Base-by-base conservation (phyloP, 2,113 vertebrate genomes). In the Caranx ignobilis region DNA sequence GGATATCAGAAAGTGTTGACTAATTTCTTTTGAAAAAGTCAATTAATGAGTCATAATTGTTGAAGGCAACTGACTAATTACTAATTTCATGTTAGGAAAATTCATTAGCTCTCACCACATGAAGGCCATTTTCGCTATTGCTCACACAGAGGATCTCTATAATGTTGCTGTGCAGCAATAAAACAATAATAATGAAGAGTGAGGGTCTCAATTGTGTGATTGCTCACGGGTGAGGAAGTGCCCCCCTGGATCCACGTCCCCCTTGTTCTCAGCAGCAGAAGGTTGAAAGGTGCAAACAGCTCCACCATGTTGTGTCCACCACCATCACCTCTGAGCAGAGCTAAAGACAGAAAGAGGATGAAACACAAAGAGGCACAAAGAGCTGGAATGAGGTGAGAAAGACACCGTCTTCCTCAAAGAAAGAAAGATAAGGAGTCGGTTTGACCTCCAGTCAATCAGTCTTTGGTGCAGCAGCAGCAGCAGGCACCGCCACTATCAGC, bases 401-500 rank as follows among this genome's bases (percentile, higher is more conserved):
- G 64, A 86, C 61, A 48, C 61, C 71, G 47, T 39, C 66, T 18
- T 52, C 56, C 50, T 80, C 37, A 61, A 48, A 77, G 55, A 57
- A 35, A 56, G 35, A 62, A 0, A 88, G 87, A 90, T 86, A 89
- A 87, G 79, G 84, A 83, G 55, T 41, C 83, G 75, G 74, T 41
- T 54, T 83, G 78, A 87, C 87, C 89, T 89, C 81, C 77, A 73
- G 73, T 69, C 61, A 57, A 81, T 86, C 78, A 87, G 86, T 84
- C 79, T 87, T 80, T 86, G 85, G 77, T 89, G 87, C 87, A 89
- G 79, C 87, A 88, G 87, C 90, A 91, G 92, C 87, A 88, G 87
- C 90, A 92, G 92, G 92, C 92, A 93, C 92, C 91, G 64, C 59
- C 32, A 77, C 85, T 94, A 94, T 94, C 93, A 93, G 91, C 56